Evolutionary conservation across 2,888 invertebrate genomes (phyloP).

Genomic region (Mesorhabditis sp.): DNA sequence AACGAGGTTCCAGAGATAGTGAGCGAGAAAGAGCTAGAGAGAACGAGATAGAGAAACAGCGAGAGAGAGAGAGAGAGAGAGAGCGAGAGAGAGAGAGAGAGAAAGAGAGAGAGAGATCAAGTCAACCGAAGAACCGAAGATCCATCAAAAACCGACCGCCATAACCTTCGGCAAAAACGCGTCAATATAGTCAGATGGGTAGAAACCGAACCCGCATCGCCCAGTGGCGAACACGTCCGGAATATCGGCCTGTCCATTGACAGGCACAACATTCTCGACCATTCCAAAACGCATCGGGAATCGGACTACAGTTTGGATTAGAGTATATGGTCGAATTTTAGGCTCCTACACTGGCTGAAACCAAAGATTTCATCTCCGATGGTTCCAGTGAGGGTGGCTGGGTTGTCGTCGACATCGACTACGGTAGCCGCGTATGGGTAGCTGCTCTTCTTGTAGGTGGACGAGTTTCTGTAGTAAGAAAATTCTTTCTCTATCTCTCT

Average conservation of each 20-base stretch:
- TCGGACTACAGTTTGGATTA: not conserved
- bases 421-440: not conserved
- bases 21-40: no score
- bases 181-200: conserved; percentile 1
- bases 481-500: no score
- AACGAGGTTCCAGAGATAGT: no score
- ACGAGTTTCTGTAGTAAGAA: not conserved
- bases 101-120: no score
- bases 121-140: not conserved
- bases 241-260: not conserved
- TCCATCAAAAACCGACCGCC: not conserved
- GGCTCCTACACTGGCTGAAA: not conserved
- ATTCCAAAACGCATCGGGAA: not conserved
- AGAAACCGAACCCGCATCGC: conserved; percentile 6
- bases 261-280: not conserved
- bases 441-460: not conserved
- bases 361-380: not conserved
- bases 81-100: no score
- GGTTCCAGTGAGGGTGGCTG: not conserved
- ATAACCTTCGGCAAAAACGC: not conserved
- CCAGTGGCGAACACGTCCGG: not conserved
- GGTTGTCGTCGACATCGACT: not conserved
- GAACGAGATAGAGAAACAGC: no score
- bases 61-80: no score
- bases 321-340: not conserved